These are phyloP conservation scores for Psittacus erithacus DNA, from an alignment of 2,113 vertebrate genomes.

Conservation along the genomic window DNA sequence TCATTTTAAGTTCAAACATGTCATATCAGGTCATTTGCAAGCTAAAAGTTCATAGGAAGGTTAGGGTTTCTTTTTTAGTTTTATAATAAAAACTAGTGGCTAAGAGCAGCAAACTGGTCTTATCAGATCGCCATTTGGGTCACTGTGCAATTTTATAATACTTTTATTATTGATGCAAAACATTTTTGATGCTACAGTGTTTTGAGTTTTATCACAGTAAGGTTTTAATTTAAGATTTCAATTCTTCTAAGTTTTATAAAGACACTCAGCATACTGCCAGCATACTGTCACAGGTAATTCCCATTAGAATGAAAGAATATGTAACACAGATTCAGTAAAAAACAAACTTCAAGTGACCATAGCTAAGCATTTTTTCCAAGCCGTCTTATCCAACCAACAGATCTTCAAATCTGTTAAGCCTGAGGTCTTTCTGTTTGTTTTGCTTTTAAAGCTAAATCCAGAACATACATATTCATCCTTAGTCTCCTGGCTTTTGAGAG, in stretches of 20 bases:
- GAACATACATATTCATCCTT: not conserved
- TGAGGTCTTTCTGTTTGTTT: not conserved
- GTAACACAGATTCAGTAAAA: not conserved
- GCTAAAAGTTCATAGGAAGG: conserved; percentile 80
- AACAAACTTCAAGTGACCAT: not conserved
- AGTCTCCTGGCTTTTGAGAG: not conserved
- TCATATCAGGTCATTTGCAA: conserved; percentile 78
- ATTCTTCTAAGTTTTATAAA: not conserved
- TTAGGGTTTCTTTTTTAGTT: conserved; percentile 45
- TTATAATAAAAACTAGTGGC: not conserved
- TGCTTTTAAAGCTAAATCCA: not conserved
- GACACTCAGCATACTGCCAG: not conserved
- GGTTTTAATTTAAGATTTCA: not conserved
- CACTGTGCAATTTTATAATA: not conserved
- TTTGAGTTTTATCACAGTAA: not conserved
- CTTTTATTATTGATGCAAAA: not conserved
- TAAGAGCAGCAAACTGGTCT: conserved; percentile 23
- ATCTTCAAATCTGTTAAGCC: not conserved
- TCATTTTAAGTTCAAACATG: conserved; percentile 79
- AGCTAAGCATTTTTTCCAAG: not conserved
- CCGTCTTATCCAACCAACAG: not conserved
- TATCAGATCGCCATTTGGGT: conserved; percentile 28
- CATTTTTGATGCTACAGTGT: not conserved
- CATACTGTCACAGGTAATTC: not conserved
- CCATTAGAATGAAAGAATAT: not conserved